phyloP scores from a whole-genome alignment of 2,888 invertebrate genomes.

The Drosophila prostipennis region DNA sequence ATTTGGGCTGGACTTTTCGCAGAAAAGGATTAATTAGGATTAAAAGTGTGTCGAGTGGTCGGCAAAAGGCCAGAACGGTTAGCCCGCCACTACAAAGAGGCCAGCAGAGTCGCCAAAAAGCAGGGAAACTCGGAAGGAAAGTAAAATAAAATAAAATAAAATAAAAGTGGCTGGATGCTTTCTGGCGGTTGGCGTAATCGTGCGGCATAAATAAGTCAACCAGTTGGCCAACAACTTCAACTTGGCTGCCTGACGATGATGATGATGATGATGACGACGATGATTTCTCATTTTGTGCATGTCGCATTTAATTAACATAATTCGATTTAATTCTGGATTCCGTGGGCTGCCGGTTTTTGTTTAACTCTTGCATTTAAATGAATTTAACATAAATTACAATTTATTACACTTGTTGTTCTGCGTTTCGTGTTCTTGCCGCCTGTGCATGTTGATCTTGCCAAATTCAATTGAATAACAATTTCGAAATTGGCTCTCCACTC shows the following conservation, averaged over 20 bases:
- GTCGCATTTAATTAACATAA: slow-evolving; percentile 74
- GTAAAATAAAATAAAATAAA: slow-evolving; percentile 13
- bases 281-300: slow-evolving; percentile 38
- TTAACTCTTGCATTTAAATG: slow-evolving; percentile 51
- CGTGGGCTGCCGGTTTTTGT: slow-evolving; percentile 32
- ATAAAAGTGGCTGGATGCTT: slow-evolving; percentile 22
- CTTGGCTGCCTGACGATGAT: slow-evolving; percentile 33
- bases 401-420: slow-evolving; percentile 27
- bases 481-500: slow-evolving; percentile 11
- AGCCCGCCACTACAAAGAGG: slow-evolving; percentile 22
- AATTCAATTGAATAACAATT: slow-evolving; percentile 42
- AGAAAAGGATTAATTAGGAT: slow-evolving; percentile 56
- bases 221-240: slow-evolving; percentile 61
- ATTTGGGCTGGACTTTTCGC: slow-evolving; percentile 41
- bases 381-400: slow-evolving; percentile 51
- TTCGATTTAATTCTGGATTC: slow-evolving; percentile 48
- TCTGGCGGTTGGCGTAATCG: slow-evolving; percentile 58
- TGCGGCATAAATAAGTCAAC: slow-evolving; percentile 67
- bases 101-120: slow-evolving; percentile 14
- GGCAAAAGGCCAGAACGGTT: slow-evolving; percentile 29
- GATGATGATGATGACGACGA: slow-evolving; percentile 9
- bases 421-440: slow-evolving; percentile 3
- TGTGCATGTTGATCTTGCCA: slow-evolving; percentile 11
- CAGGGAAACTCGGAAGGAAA: slow-evolving; percentile 13
- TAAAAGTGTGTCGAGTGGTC: slow-evolving; percentile 51